Conservation (phyloP, 37 sponge, comb jelly and placozoan genomes). For the Hexactinellida sp. region DNA sequence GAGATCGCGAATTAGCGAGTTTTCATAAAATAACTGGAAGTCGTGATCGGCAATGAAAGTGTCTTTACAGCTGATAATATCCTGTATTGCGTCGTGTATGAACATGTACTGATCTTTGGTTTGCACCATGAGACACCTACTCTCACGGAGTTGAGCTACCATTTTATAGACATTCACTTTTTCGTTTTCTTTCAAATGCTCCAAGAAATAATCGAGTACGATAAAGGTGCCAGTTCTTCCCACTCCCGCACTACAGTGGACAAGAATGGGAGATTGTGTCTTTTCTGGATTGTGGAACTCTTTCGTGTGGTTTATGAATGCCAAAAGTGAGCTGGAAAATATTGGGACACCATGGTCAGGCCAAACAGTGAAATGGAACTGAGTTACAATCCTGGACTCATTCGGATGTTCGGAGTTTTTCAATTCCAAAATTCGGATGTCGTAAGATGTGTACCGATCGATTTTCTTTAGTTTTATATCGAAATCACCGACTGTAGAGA, state of each 20-base stretch:
- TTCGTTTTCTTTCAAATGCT: not conserved
- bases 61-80: conserved; percentile 4
- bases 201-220: not conserved
- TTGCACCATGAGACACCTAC: conserved; percentile 13
- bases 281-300: not conserved
- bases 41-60: not conserved
- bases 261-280: not conserved
- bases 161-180: not conserved
- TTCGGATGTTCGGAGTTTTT: not conserved
- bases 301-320: conserved; percentile 4
- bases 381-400: not conserved
- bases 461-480: not conserved
- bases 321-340: not conserved
- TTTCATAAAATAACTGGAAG: not conserved
- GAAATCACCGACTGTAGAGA: not conserved
- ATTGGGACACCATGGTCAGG: not conserved
- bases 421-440: not conserved
- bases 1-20: not conserved
- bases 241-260: conserved; percentile 1
- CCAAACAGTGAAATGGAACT: conserved; percentile 5
- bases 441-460: not conserved
- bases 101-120: conserved; percentile 5
- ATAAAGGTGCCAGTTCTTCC: not conserved
- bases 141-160: not conserved
- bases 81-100: not conserved